A percentile compares a stretch with the other conserved stretches of the same genome.
phyloP scores from a whole-genome alignment of 2,113 vertebrate species.

The Micromys minutus region DNA sequence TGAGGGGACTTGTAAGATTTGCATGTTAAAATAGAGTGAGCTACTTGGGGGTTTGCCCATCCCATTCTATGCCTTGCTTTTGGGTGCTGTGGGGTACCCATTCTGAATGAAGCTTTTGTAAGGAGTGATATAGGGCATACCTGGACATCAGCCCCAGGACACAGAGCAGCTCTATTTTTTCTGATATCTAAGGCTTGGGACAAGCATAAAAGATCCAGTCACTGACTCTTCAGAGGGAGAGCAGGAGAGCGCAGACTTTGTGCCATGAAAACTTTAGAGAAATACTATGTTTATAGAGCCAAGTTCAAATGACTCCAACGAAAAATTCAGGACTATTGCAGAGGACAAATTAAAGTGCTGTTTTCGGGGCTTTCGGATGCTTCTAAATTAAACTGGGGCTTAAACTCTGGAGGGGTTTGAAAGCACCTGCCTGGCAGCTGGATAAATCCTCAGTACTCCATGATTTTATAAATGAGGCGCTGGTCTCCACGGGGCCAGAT shows the following conservation, averaged over 20 bases:
- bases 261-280: not conserved
- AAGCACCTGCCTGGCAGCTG: constrained; percentile 29
- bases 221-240: too few relatives aligned
- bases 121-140: not conserved
- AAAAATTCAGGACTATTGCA: not conserved
- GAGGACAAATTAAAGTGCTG: constrained; percentile 26
- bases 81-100: not conserved
- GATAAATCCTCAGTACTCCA: not conserved
- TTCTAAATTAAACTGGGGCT: constrained; percentile 51
- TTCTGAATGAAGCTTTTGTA: not conserved
- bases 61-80: not conserved
- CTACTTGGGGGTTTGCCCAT: not conserved
- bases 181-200: too few relatives aligned
- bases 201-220: not conserved
- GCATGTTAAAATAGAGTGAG: not conserved
- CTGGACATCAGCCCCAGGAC: too few relatives aligned
- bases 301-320: not conserved
- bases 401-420: constrained; percentile 49
- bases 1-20: not conserved
- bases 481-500: constrained; percentile 62
- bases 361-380: not conserved
- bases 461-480: constrained; percentile 17
- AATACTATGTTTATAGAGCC: not conserved
- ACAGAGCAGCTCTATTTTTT: not conserved
- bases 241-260: not conserved